Evolutionary conservation across 2,113 vertebrate genomes (phyloP).

Genomic region (Rhinolophus ferrumequinum): DNA sequence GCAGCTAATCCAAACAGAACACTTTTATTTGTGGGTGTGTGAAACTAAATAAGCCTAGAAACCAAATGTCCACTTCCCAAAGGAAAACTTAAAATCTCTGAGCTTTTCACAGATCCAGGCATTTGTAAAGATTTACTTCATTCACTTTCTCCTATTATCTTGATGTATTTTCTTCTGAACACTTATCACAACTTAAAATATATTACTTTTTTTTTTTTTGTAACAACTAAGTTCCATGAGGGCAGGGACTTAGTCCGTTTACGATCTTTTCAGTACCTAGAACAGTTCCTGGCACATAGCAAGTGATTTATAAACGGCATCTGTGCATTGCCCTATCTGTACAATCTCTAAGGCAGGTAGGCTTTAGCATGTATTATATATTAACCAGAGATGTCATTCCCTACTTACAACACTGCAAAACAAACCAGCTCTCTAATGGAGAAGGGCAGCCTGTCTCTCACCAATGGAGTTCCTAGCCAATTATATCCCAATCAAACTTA

Average conservation of each 20-base stretch:
- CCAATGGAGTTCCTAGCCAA: neutral
- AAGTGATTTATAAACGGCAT: neutral
- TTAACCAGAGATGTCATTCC: neutral
- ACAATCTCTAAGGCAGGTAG: neutral
- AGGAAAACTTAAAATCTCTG: neutral
- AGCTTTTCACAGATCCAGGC: neutral
- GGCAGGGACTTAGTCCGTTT: neutral
- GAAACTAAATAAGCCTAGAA: slow-evolving; percentile 49
- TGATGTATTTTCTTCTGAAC: slow-evolving; percentile 4
- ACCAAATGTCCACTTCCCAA: slow-evolving; percentile 31
- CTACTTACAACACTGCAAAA: neutral
- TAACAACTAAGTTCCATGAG: slow-evolving; percentile 12
- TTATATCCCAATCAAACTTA: neutral
- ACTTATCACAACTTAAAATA: slow-evolving; percentile 5
- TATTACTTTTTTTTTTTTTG: slow-evolving; percentile 16
- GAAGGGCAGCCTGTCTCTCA: neutral
- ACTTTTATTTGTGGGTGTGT: neutral
- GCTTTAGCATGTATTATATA: neutral
- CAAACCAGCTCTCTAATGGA: neutral
- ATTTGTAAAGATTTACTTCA: slow-evolving; percentile 11
- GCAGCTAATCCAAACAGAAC: slow-evolving; percentile 21
- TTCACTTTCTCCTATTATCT: neutral
- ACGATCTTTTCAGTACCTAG: neutral
- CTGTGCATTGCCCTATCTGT: neutral
- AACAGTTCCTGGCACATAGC: neutral